Base-by-base conservation (phyloP, 2,113 vertebrate species). In the Pyrgilauda ruficollis region DNA sequence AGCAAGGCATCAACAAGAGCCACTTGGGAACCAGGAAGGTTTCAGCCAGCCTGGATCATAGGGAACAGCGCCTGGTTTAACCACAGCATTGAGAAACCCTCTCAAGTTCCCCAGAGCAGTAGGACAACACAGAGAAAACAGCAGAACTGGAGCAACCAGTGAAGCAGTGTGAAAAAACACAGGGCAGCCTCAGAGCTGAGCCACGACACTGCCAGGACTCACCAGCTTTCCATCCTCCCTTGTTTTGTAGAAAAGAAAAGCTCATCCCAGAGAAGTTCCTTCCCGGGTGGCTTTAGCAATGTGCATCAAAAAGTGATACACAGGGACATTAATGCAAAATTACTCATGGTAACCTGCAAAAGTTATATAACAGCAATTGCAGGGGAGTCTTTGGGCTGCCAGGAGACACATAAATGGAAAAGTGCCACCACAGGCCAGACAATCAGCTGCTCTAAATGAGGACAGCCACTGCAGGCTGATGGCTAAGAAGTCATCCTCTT, bases 81-180 rank as follows among this genome's bases (percentile, higher is more conserved):
- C 26, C 21, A 24, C 0, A 0, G 27, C 27, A 12, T 6, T 50
- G 27, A 39, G 33, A 86, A 90, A 83, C 19, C 19, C 46, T 81
- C 6, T 0, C 33, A 49, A 49, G 16, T 4, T 31, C 21, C n/a
- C 24, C 37, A 33, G 74, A 82, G 61, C 35, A 20, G 37, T 3
- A 30, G 49, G 27, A 59, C 2, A 19, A 26, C 10, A 41, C 1
- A 10, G n/a, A 4, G 4, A 55, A 56, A 84, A 23, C 0, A 3
- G 44, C 23, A 79, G n/a, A 13, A n/a, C 10, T 0, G 0, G 31
- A 75, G 30, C 43, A 53, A 49, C 1, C 41, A 6, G 11, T 0
- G 0, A 53, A 88, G 19, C 0, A 0, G 11, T 18, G 28, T 0
- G 0, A 63, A 75, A 64, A 1, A 3, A 21, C 5, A 0, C 18